Percentiles rank a stretch among this genome's conserved stretches.
Evolutionary conservation across 2,888 invertebrate genomes (phyloP).

Genomic region (Hybos culiciformis): DNA sequence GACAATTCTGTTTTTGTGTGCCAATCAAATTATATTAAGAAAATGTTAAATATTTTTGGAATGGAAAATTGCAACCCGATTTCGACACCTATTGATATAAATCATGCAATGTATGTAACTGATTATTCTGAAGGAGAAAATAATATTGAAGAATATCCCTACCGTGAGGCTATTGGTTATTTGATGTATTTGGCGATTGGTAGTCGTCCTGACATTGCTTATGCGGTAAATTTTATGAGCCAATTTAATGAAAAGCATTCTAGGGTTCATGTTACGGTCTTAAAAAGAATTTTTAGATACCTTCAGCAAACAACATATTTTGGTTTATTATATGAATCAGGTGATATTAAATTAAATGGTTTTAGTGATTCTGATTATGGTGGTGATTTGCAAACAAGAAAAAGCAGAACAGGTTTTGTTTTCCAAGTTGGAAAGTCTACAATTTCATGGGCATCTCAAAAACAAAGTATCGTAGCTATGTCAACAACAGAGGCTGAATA

Average conservation of each 20-base stretch:
- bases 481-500: constrained; percentile 2
- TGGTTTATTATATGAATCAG: not conserved
- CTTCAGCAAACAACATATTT: not conserved
- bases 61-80: constrained; percentile 1
- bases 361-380: constrained; percentile 2
- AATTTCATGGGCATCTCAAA: not conserved
- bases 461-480: not conserved
- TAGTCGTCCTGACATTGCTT: not conserved
- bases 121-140: too few relatives aligned
- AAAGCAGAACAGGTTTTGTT: not conserved
- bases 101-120: too few relatives aligned
- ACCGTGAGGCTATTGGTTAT: too few relatives aligned
- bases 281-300: not conserved
- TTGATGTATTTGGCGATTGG: too few relatives aligned
- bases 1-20: not conserved
- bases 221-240: not conserved
- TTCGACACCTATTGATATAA: too few relatives aligned
- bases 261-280: not conserved
- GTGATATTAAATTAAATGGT: not conserved
- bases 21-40: constrained; percentile 1
- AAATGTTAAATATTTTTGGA: not conserved
- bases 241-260: not conserved
- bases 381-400: not conserved
- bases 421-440: not conserved
- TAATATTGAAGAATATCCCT: too few relatives aligned